phyloP scores from a whole-genome alignment of 2,113 vertebrate genomes.

The Eptatretus burgeri region DNA sequence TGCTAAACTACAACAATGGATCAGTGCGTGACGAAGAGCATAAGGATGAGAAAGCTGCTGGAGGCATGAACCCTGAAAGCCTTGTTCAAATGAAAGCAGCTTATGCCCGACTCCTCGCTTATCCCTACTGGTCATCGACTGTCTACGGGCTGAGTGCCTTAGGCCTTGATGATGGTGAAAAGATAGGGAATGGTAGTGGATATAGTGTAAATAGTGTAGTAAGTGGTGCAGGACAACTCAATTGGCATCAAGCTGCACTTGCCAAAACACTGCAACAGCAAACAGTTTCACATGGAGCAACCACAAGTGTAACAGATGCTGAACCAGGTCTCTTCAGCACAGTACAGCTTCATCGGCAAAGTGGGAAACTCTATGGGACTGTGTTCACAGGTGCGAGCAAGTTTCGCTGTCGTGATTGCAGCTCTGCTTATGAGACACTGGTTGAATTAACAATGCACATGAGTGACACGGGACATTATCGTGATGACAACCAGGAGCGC shows the following conservation, averaged over 20 bases:
- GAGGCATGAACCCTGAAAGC: constrained; percentile 66
- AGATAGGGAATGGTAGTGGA: not conserved
- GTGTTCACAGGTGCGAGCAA: constrained; percentile 82
- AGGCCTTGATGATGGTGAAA: not conserved
- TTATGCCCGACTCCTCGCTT: constrained; percentile 75
- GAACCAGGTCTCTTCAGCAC: not conserved
- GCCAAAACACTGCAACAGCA: constrained; percentile 71
- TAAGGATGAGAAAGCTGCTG: constrained; percentile 27
- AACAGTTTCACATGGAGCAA: constrained; percentile 65
- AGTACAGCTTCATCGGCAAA: constrained; percentile 39
- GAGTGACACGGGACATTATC: constrained; percentile 85
- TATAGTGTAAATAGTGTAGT: constrained; percentile 48
- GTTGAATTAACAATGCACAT: constrained; percentile 85
- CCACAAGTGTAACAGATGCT: constrained; percentile 25
- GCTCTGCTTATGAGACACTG: constrained; percentile 73
- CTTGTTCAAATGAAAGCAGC: constrained; percentile 85
- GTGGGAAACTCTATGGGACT: constrained; percentile 41
- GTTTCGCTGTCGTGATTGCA: constrained; percentile 81
- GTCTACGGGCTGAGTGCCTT: constrained; percentile 36
- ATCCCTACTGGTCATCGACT: constrained; percentile 77
- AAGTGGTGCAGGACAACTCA: constrained; percentile 46
- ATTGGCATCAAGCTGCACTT: constrained; percentile 84
- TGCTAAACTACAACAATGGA: constrained; percentile 29
- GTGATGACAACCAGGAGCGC: constrained; percentile 77
- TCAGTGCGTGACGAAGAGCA: constrained; percentile 16